A percentile compares a stretch with the other conserved stretches of the same genome.
phyloP scores from a whole-genome alignment of 2,113 vertebrate genomes.

The Oceanites oceanicus region DNA sequence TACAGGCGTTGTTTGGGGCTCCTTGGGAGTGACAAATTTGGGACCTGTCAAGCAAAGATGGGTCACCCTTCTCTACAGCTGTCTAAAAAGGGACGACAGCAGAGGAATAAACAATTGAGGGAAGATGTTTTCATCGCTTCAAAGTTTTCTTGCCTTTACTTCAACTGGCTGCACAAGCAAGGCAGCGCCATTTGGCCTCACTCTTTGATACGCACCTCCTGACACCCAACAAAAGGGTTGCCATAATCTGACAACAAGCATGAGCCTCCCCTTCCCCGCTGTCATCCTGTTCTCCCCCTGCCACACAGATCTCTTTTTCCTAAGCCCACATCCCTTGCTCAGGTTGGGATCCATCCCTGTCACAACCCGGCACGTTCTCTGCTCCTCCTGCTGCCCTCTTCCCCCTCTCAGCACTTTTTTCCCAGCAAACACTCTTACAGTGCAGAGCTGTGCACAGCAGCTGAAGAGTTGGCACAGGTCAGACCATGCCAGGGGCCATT shows the following conservation, averaged over 20 bases:
- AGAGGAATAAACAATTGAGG: background rate
- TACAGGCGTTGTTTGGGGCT: background rate
- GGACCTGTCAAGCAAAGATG: background rate
- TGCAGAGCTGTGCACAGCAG: background rate
- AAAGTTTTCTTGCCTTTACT: background rate
- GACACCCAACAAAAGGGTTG: background rate
- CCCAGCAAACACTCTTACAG: background rate
- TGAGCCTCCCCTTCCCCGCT: background rate
- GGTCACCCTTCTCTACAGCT: background rate
- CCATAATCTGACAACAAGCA: background rate
- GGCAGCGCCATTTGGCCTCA: background rate
- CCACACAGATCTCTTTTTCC: background rate
- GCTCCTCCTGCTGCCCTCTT: background rate
- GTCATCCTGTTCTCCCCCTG: background rate
- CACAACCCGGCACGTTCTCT: background rate
- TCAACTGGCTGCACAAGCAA: background rate
- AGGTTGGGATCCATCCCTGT: too few species aligned
- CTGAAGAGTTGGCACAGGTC: background rate
- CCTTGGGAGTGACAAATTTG: background rate
- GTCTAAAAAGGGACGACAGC: background rate
- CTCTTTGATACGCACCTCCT: background rate
- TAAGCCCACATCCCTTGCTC: accelerated
- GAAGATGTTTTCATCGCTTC: background rate
- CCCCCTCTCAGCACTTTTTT: background rate
- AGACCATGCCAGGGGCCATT: background rate